Base-by-base conservation (phyloP, 2,888 invertebrate genomes). In the Ptychoptera contaminata region DNA sequence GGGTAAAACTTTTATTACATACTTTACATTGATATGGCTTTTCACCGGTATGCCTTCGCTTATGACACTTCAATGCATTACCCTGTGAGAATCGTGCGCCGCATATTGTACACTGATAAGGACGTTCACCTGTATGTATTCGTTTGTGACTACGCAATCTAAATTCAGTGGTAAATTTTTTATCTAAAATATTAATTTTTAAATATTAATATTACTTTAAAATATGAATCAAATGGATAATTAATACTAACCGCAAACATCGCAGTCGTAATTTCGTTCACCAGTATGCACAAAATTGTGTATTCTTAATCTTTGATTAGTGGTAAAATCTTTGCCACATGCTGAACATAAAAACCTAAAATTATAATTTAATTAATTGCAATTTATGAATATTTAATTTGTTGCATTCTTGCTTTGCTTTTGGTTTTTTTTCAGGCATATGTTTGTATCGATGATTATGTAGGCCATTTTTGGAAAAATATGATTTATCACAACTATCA, bases 241-340 rank as follows among this genome's bases (percentile, higher is more conserved):
- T 9, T 12, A n/a, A 16, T 11, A 54, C 55, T 52, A 55, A 58
- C 58, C 54, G 43, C 60, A 60, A 43, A 55, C 50, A 30, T 56
- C 53, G 38, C 60, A 60, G 2, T 53, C 45, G 39, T 51, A 58
- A 45, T 57, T 56, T 47, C 55, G 57, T 47, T 58, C 57, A 6
- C 58, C 58, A 2, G 59, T 57, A 44, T 60, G 60, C 47, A 54
- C 56, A 16, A 56, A 53, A 50, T 55, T 55, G 39, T 60, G 60
- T 1, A 50, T 34, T 15, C 47, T 37, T 11, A 53, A 31, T 12
- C 49, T 42, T 40, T 51, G 50, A 31, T 44, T 46, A 1, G 52
- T 52, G 9, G 47, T 43, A 42, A 52, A 53, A 8, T 34, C 36
- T 35, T 44, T 49, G 7, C 49, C 49, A 35, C 53, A 52, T 10